Conservation (phyloP, 1,140 invertebrate species). For the Radopholus similis region DNA sequence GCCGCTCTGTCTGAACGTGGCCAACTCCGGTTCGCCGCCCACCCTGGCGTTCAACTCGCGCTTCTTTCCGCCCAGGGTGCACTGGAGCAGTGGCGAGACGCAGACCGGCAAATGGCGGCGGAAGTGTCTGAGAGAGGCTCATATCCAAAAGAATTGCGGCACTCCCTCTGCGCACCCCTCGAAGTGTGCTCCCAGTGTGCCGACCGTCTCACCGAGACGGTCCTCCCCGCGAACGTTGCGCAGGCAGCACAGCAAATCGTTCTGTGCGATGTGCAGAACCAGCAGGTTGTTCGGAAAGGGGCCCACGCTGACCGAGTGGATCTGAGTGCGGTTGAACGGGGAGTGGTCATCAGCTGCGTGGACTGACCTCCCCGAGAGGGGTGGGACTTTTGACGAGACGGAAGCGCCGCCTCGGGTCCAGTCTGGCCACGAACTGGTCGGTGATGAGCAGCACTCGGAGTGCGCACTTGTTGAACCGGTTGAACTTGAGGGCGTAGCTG, state of each 20-base stretch:
- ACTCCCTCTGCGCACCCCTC: conserved; percentile 24
- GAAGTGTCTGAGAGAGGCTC: neutral
- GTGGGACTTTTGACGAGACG: conserved; percentile 79
- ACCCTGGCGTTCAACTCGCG: neutral
- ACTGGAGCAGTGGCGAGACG: neutral
- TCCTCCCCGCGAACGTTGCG: conserved; percentile 64
- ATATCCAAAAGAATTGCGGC: neutral
- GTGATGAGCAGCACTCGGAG: conserved; percentile 83
- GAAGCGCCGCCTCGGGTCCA: conserved; percentile 77
- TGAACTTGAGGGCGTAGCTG: conserved; percentile 62
- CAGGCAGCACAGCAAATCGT: conserved; percentile 82
- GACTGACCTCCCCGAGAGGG: conserved; percentile 72
- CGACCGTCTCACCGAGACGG: conserved; percentile 77
- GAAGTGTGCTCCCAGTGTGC: conserved; percentile 66
- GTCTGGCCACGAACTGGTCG: conserved; percentile 79
- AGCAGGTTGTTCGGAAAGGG: conserved; percentile 80
- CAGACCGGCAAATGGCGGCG: neutral
- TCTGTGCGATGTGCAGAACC: conserved; percentile 80
- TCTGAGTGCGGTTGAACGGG: conserved; percentile 61
- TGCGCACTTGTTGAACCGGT: conserved; percentile 78
- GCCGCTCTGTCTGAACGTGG: neutral
- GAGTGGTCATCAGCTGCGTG: neutral
- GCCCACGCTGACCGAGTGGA: conserved; percentile 77
- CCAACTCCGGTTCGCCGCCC: neutral
- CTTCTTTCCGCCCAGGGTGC: neutral